A percentile compares a stretch with the other conserved stretches of the same genome.
These are phyloP conservation scores for Haliclona indistincta DNA, from an alignment of 37 sponge, comb jelly and placozoan genomes.

Conservation along the genomic window DNA sequence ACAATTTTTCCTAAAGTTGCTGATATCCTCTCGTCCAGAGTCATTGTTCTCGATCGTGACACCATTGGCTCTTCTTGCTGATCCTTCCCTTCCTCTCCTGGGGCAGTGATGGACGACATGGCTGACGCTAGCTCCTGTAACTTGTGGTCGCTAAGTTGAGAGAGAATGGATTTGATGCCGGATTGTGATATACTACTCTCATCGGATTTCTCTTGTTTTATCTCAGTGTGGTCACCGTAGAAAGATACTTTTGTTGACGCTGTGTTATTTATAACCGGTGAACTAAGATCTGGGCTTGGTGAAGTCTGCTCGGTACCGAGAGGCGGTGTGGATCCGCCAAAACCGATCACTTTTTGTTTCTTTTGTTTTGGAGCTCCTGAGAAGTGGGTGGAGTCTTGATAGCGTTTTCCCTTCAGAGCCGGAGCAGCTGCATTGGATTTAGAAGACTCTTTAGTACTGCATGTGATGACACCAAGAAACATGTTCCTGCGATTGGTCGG, in stretches of 20 bases:
- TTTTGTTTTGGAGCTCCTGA: neutral
- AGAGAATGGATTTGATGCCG: conserved; percentile 30
- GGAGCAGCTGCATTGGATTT: neutral
- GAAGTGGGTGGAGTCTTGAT: too few relatives aligned
- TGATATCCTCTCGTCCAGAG: too few relatives aligned
- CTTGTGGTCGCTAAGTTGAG: conserved; percentile 44
- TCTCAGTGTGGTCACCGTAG: neutral
- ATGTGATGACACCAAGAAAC: conserved; percentile 58
- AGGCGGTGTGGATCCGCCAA: conserved; percentile 44
- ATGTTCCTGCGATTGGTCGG: conserved; percentile 17
- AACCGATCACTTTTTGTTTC: conserved; percentile 12
- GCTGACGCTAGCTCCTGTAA: conserved; percentile 63
- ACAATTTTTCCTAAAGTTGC: too few relatives aligned
- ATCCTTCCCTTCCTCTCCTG: neutral
- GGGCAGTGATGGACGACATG: conserved; percentile 8
- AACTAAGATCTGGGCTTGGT: neutral
- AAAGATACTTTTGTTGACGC: neutral
- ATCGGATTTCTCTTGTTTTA: neutral
- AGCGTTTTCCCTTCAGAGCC: neutral
- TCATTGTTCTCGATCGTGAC: too few relatives aligned
- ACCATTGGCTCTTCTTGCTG: too few relatives aligned
- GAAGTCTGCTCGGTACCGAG: conserved; percentile 23
- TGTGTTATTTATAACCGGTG: neutral
- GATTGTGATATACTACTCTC: neutral
- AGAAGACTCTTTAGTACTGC: neutral